Evolutionary conservation across 2,113 vertebrate genomes (phyloP).

Genomic region (Leucosticte australis): DNA sequence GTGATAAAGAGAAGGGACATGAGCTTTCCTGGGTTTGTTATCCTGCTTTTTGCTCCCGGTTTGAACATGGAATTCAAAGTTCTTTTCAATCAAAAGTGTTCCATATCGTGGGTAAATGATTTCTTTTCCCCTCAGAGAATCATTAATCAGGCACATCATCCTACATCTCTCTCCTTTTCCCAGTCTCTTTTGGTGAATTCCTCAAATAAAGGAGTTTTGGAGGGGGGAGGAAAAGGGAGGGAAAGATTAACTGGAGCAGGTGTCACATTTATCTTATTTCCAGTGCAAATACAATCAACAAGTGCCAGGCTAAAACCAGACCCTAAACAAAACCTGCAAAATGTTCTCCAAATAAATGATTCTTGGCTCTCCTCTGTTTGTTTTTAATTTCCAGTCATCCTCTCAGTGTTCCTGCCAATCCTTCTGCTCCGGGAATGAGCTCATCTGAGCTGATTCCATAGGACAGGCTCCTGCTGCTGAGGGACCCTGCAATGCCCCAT

Average conservation of each 20-base stretch:
- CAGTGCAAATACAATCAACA: constrained; percentile 40
- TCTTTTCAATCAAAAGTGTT: constrained; percentile 3
- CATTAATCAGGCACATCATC: constrained; percentile 11
- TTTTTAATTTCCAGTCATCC: constrained; percentile 69
- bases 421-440: constrained; percentile 41
- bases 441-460: background rate
- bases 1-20: background rate
- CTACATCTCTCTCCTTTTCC: background rate
- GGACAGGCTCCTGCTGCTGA: background rate
- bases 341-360: constrained; percentile 61
- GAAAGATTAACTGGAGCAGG: background rate
- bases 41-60: background rate
- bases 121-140: background rate
- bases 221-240: background rate
- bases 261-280: constrained; percentile 57
- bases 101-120: background rate
- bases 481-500: background rate
- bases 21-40: background rate
- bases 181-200: background rate
- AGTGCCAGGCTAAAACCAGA: constrained; percentile 45
- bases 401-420: constrained; percentile 37
- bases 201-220: background rate
- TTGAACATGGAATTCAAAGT: background rate
- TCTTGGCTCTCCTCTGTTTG: constrained; percentile 73
- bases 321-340: constrained; percentile 63